phyloP scores from a whole-genome alignment of 2,113 vertebrate genomes.

The Hippocampus mohnikei region DNA sequence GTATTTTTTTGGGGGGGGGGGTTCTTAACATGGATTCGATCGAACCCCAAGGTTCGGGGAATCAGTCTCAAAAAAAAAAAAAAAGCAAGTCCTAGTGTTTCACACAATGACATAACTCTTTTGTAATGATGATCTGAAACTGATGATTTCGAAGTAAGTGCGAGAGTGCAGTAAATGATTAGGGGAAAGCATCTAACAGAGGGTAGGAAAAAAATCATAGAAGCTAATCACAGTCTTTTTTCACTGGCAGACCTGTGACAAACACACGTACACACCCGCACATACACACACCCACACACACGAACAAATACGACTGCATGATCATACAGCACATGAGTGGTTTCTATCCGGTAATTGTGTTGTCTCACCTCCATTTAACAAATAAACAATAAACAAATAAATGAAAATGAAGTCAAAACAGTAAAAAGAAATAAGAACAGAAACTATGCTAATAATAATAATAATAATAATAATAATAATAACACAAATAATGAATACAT shows the following conservation, averaged over 20 bases:
- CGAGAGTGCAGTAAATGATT: constrained; percentile 5
- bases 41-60: too few species aligned
- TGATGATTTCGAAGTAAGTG: background rate
- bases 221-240: constrained; percentile 56
- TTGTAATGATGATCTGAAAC: background rate
- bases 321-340: background rate
- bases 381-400: background rate
- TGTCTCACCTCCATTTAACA: background rate
- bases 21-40: background rate
- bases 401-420: too few species aligned
- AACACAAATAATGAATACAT: too few species aligned
- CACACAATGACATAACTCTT: background rate
- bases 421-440: too few species aligned
- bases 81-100: background rate
- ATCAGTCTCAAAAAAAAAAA: background rate
- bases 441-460: too few species aligned
- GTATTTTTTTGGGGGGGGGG: background rate
- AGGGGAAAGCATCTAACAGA: constrained; percentile 27
- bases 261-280: constrained; percentile 33
- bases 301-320: constrained; percentile 11
- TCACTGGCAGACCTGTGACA: constrained; percentile 51
- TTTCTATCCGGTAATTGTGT: background rate
- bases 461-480: too few species aligned
- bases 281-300: constrained; percentile 28
- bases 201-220: constrained; percentile 37